These are phyloP conservation scores for Diploptera punctata DNA, from an alignment of 2,888 invertebrate genomes.

Conservation along the genomic window DNA sequence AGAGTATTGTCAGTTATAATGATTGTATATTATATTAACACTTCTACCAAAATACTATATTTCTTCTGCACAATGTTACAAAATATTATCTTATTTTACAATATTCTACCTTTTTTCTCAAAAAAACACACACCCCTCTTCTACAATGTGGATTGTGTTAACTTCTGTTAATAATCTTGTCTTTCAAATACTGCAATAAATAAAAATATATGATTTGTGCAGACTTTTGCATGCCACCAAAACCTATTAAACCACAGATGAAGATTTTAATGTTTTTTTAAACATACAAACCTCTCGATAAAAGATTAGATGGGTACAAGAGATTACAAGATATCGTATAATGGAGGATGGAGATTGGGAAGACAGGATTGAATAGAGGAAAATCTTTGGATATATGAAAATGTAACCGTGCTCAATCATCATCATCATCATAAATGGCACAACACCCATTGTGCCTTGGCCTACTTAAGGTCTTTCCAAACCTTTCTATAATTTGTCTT, in stretches of 20 bases:
- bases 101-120: conserved; percentile 24
- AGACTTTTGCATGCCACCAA: conserved; percentile 24
- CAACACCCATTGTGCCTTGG: no score
- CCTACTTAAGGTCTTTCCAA: no score
- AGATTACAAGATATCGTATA: no score
- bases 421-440: no score
- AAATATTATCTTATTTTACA: conserved; percentile 36
- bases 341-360: no score
- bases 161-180: conserved; percentile 20
- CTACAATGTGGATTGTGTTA: conserved; percentile 21
- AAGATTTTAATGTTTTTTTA: conserved; percentile 24
- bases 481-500: no score
- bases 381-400: no score
- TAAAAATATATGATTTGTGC: conserved; percentile 26
- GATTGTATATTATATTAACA: conserved; percentile 31
- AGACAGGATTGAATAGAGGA: no score
- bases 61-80: conserved; percentile 32
- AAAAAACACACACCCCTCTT: conserved; percentile 25
- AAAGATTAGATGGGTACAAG: no score
- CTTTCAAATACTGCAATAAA: conserved; percentile 25
- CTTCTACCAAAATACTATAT: conserved; percentile 38
- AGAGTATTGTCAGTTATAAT: conserved; percentile 35
- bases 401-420: no score
- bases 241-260: not conserved
- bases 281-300: no score